Conservation (phyloP, 2,113 vertebrate species). For the Cavia aperea region DNA sequence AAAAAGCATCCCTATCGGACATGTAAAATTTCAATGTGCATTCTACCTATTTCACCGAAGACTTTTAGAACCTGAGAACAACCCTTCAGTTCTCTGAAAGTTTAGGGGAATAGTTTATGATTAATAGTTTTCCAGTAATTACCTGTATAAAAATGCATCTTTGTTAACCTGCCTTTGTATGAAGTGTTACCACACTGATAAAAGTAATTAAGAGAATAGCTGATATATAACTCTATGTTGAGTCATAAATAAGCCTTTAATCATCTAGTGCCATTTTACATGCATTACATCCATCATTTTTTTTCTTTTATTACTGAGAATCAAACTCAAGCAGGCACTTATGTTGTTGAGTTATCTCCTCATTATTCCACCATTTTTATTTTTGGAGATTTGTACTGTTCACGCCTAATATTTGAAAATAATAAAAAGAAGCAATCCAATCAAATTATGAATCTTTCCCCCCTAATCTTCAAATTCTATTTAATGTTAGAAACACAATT, state of each 20-base stretch:
- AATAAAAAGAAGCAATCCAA: conserved; percentile 62
- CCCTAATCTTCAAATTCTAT: conserved; percentile 41
- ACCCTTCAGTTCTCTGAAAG: neutral
- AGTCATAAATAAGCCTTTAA: conserved; percentile 24
- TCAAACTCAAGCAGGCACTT: too few species aligned
- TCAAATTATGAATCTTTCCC: conserved; percentile 20
- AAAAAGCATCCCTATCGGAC: neutral
- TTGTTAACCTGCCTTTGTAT: neutral
- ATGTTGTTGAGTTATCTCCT: too few species aligned
- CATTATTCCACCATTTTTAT: neutral
- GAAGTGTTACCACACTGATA: neutral
- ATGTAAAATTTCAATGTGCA: neutral
- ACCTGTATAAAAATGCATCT: neutral
- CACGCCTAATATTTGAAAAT: conserved; percentile 59
- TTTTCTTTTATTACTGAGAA: too few species aligned
- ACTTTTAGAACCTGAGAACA: neutral
- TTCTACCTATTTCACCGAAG: neutral
- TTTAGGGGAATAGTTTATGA: neutral
- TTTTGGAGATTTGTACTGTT: conserved; percentile 56
- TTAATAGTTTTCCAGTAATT: neutral
- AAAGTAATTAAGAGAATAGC: neutral
- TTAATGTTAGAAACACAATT: conserved; percentile 65
- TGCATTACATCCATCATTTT: neutral
- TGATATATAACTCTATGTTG: neutral
- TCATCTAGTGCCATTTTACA: neutral